A percentile compares a stretch with the other conserved stretches of the same genome.
Evolutionary conservation across 2,888 invertebrate species (phyloP).

Genomic region (Epirrhoe alternata): DNA sequence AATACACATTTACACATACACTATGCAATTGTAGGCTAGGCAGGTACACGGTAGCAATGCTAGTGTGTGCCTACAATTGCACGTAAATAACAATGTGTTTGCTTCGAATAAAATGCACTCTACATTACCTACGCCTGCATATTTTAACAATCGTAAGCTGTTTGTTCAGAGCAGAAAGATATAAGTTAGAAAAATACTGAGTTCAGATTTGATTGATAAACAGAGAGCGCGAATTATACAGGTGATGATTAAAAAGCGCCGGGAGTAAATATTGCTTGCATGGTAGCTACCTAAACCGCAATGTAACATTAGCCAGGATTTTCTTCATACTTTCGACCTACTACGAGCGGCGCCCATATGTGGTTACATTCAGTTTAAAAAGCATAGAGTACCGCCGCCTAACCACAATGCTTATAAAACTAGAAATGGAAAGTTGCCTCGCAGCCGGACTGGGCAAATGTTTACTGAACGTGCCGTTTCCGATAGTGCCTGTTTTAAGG

Average conservation of each 20-base stretch:
- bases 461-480: constrained; percentile 70
- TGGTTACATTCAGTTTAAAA: constrained; percentile 61
- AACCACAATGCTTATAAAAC: constrained; percentile 71
- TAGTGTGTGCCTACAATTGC: no score
- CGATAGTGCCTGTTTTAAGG: constrained; percentile 34
- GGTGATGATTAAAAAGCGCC: not conserved
- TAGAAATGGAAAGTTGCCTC: constrained; percentile 77
- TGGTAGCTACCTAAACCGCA: constrained; percentile 10
- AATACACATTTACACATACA: not conserved
- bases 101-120: no score
- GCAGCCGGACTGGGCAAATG: constrained; percentile 62
- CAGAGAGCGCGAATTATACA: no score
- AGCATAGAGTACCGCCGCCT: constrained; percentile 63
- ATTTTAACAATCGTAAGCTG: no score
- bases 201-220: no score
- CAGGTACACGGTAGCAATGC: no score
- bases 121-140: no score
- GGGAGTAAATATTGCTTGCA: constrained; percentile 26
- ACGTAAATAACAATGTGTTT: no score
- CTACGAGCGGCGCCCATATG: constrained; percentile 35
- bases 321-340: constrained; percentile 34
- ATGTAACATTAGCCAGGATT: constrained; percentile 33
- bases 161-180: no score
- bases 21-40: constrained; percentile 12
- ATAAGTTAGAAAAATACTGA: no score